Evolutionary conservation across 2,113 vertebrate genomes (phyloP).

Genomic region (Dromaius novaehollandiae): DNA sequence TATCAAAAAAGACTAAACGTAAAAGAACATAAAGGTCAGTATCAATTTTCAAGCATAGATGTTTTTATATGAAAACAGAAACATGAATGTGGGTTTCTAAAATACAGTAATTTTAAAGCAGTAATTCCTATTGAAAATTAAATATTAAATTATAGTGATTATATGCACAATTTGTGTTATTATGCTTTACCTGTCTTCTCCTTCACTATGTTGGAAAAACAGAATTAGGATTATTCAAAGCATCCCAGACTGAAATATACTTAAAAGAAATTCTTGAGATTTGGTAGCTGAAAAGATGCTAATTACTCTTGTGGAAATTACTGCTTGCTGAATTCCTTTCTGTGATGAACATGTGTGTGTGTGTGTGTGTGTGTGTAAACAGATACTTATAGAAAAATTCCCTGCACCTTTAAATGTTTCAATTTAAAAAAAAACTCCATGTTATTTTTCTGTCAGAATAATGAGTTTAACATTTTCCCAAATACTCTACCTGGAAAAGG

Average conservation of each 20-base stretch:
- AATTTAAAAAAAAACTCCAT: neutral
- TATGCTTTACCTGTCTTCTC: neutral
- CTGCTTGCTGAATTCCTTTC: neutral
- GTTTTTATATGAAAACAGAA: neutral
- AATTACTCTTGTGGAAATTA: neutral
- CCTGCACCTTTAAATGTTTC: neutral
- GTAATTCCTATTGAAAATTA: neutral
- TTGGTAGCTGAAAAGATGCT: neutral
- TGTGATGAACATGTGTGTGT: neutral
- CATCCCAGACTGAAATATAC: neutral
- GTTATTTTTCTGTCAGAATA: neutral
- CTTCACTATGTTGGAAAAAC: neutral
- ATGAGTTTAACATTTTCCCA: neutral
- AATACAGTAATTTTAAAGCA: neutral
- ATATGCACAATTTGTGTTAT: neutral
- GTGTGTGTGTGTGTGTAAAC: neutral
- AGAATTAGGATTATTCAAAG: neutral
- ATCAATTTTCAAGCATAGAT: neutral
- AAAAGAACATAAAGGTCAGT: neutral
- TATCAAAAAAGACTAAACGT: neutral
- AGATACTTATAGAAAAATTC: neutral
- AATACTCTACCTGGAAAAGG: neutral
- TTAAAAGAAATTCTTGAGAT: neutral
- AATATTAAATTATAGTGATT: neutral
- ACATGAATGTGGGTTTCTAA: neutral